Base-by-base conservation (phyloP, 2,888 invertebrate species). In the Bombyx huttoni region DNA sequence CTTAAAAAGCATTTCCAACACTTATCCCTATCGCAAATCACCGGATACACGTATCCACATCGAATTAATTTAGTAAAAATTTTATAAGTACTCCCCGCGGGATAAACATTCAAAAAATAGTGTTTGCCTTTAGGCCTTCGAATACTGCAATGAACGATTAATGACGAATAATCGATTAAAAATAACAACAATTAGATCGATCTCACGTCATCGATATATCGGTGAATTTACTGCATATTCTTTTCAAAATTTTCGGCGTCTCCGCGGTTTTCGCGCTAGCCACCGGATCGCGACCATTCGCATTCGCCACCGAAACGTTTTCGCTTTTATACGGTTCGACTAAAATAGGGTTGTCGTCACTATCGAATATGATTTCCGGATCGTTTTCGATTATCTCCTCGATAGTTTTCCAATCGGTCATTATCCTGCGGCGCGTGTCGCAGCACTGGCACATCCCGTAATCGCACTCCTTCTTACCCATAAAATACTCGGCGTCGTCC, bases 381-480 rank as follows among this genome's bases (percentile, higher is more conserved):
- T 88, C 86, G 48, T 86, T 85, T 50, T 86, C 86, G n/a, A 88
- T 88, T 1, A 83, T 82, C 51, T 85, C 80, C 64, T 85, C 86
- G 33, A 88, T 84, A 0, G 79, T 75, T 52, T 79, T 64, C 88
- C 88, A 88, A 51, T 85, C 76, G 0, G 79, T 82, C 6, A 60
- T 72, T 46, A 76, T 13, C 52, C 68, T 79, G 61, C 67, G 82
- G 58, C 70, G 70, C 0, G 63, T 55, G 13, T 62, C 63, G 64
- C 84, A 84, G 75, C 85, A 85, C 60, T 80, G 68, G 56, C 83
- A 86, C 73, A 78, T 70, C 46, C 78, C 82, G 35, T 85, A 88
- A 53, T 87, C 86, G 58, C 86, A 83, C 51, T 88, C 87, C 34
- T 79, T 81, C 62, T 86, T 88, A 55, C 59, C 78, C 74, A 76